Evolutionary conservation across 2,797 vertebrate species (phyloP), one percentile per base, ranked within the genome.

Genomic region (Clarias fuscus): DNA sequence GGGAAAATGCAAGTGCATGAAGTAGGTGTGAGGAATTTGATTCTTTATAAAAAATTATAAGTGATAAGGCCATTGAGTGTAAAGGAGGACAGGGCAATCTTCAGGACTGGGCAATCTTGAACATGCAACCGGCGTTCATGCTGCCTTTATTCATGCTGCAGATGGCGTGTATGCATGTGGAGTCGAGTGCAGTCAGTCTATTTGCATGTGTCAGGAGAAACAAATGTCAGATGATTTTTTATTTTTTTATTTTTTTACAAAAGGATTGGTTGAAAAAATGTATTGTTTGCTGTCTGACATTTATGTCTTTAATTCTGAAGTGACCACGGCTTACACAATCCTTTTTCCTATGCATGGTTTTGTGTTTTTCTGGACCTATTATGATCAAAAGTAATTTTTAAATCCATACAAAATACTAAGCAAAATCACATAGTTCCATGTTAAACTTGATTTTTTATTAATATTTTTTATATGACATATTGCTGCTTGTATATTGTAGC

Each of bases 131-230:
- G n/a, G 53, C 27, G n/a, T 43, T 73, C 82, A 86, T 70, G 86
- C 85, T 83, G 85, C 73, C 70, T 82, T 58, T 76, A 82, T 67
- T 83, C 75, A 83, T 70, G 81, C 48, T 77, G 73, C 73, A 84
- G 73, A 83, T 86, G 65, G 72, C 24, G 81, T 77, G 43, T 58
- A 10, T 33, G 80, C n/a, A 68, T 56, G 64, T 56, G 65, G 15
- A 58, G 7, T 70, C 30, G 72, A 43, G 48, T 59, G 59, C 82
- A 17, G 14, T 30, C 17, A 48, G 40, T 81, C 68, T 30, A 20
- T 72, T 58, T 53, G 13, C 53, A 30, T 22, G 80, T 83, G 72
- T 70, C 75, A 82, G 64, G 64, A 82, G 43, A 68, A 82, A 68
- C 18, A 33, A 82, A 33, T 1, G 24, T 8, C 22, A 27, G 64